Evolutionary conservation across 2,797 vertebrate genomes (phyloP), one percentile per base, ranked within the genome.

Genomic region (Phoeniculus purpureus): DNA sequence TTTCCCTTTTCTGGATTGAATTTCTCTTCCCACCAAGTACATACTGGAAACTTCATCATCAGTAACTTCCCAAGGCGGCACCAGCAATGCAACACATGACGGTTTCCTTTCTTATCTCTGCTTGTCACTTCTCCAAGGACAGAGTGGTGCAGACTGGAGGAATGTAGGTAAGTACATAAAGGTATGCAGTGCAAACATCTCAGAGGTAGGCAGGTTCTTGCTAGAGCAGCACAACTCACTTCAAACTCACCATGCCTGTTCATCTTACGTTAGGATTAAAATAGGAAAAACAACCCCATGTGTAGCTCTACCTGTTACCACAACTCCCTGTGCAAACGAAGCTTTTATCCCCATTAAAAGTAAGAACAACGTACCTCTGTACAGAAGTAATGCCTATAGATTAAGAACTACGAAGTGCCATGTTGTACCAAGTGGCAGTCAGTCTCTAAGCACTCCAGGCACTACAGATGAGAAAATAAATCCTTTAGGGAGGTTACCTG

Each of bases 1-100:
- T 90, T 94, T 89, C 83, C 40, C 25, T 87, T 85, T 93, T 96
- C 90, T 87, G 60, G 52, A 51, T 0, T 58, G 25, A 43, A 75
- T 81, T 85, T 77, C 50, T 87, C 62, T 15, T 43, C 51, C 50
- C 64, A 32, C 51, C 47, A 34, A 20, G 17, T 22, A 47, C 1
- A 50, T 15, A 54, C 45, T 70, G 67, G 70, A 83, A 91, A 73
- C 15, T 67, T 14, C 25, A 29, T 48, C 22, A 6, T 48, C 52
- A 34, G 32, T n/a, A 76, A 75, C 50, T 60, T 48, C 15, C 23
- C 14, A 65, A 70, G 29, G 52, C n/a, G 13, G 27, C 54, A 73
- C 19, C 62, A 64, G 40, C 71, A 78, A 79, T 55, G 15, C n/a
- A 51, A 29, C 9, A 50, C 16, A 40, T 68, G 32, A n/a, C 13